A percentile compares a stretch with the other conserved stretches of the same genome.
Conservation (phyloP, 2,113 vertebrate species). For the Scomber japonicus region DNA sequence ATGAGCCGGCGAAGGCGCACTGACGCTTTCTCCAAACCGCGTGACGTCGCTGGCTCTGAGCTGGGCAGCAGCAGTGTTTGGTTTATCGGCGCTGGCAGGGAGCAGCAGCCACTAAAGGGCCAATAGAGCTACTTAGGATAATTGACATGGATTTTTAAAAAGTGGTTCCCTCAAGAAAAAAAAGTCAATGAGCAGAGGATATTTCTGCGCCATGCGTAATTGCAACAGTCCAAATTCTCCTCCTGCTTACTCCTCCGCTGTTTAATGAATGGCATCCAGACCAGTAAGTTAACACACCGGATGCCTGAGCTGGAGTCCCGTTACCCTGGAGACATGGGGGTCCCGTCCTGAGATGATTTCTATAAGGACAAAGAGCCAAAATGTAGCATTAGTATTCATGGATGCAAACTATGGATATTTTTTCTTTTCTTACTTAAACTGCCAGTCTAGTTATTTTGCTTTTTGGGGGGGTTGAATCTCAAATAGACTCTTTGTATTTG, state of each 20-base stretch:
- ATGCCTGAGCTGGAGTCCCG: constrained; percentile 68
- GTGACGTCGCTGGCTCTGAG: constrained; percentile 58
- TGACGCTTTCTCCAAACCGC: constrained; percentile 52
- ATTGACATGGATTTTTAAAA: constrained; percentile 17
- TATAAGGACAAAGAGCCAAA: constrained; percentile 56
- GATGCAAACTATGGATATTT: constrained; percentile 3
- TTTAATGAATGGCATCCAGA: constrained; percentile 46
- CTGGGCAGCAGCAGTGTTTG: constrained; percentile 21
- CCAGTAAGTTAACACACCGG: constrained; percentile 53
- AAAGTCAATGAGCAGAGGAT: neutral
- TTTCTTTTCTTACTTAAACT: neutral
- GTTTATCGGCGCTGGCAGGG: constrained; percentile 1
- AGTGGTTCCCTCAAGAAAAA: no score
- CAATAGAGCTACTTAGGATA: neutral
- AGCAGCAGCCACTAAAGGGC: neutral
- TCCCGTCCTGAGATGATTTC: constrained; percentile 58
- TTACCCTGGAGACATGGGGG: constrained; percentile 76
- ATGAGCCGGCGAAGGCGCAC: constrained; percentile 40
- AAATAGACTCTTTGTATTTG: no score
- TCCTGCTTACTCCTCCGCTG: constrained; percentile 23
- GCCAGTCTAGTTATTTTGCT: neutral
- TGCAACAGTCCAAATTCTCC: neutral
- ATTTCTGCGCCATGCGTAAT: neutral
- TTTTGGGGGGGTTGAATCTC: neutral
- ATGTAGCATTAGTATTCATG: constrained; percentile 68